Base-by-base conservation (phyloP, 2,113 vertebrate genomes). In the Elephas maximus region DNA sequence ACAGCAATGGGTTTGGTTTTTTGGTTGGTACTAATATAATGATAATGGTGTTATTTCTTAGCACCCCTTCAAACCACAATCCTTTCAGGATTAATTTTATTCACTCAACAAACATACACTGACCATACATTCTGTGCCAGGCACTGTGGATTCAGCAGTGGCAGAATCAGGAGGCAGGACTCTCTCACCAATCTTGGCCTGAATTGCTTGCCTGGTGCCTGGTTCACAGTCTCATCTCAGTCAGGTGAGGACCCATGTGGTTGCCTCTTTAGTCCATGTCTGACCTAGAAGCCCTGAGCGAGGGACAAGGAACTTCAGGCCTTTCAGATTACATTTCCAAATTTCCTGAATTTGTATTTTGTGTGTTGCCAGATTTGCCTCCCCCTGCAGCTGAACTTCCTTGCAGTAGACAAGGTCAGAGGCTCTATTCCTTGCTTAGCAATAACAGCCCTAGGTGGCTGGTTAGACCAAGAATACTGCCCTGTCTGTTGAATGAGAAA, bases 401-500 rank as follows among this genome's bases (percentile, higher is more conserved):
- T 62, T 45, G 15, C 17, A 41, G 33, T 10, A 88, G 51, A 51
- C 23, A 20, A 78, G 53, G 85, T 84, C 65, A 90, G 63, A 95
- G 26, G 18, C 14, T 60, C 1, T 28, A 44, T 4, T 1, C 87
- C n/a, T 26, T n/a, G 15, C 20, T 67, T 4, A 30, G 0, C 0
- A 74, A 41, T 24, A 78, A 60, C 15, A 74, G 44, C 37, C 60
- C 57, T 37, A 20, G 23, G 33, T 4, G 8, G 26, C 1, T 48
- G 53, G 28, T 1, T 15, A 7, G 28, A 57, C 62, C 14, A 37
- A 81, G 44, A 51, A 80, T 0, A 44, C 30, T 24, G 26, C 9
- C 5, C 37, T 24, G 18, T 60, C 44, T 45, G 20, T 2, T 89
- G 10, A 63, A 93, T 24, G 33, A 62, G 48, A 15, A 73, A 60